Evolutionary conservation across 2,113 vertebrate genomes (phyloP).

Genomic region (Lontra canadensis): DNA sequence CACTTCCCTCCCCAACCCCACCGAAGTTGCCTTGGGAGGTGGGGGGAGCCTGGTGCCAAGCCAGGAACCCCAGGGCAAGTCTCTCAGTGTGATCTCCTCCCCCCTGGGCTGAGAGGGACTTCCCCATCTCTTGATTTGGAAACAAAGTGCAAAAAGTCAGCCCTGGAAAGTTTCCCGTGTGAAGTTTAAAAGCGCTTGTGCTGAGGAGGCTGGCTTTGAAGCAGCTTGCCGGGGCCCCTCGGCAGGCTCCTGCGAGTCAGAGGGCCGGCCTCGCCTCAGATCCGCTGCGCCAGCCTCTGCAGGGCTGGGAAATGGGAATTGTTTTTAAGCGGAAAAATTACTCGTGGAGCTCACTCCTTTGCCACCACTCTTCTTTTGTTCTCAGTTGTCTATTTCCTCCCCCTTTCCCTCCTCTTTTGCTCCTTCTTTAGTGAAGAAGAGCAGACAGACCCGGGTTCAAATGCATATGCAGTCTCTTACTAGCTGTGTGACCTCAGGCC

Average conservation of each 20-base stretch:
- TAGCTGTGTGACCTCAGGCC: slow-evolving; percentile 29
- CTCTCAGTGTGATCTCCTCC: slow-evolving; percentile 70
- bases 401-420: slow-evolving; percentile 32
- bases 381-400: slow-evolving; percentile 47
- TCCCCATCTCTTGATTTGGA: slow-evolving; percentile 85
- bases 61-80: slow-evolving; percentile 77
- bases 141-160: slow-evolving; percentile 84
- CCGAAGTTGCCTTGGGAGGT: slow-evolving; percentile 55
- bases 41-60: slow-evolving; percentile 9
- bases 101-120: slow-evolving; percentile 81
- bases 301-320: slow-evolving; percentile 78
- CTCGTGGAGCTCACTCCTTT: slow-evolving; percentile 60
- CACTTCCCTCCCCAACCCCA: background rate
- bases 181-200: slow-evolving; percentile 86
- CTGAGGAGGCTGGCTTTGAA: slow-evolving; percentile 87
- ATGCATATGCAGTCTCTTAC: background rate
- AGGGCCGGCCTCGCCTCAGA: slow-evolving; percentile 79
- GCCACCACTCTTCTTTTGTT: slow-evolving; percentile 60
- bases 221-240: slow-evolving; percentile 79
- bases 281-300: slow-evolving; percentile 68
- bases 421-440: slow-evolving; percentile 52
- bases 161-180: slow-evolving; percentile 86
- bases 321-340: slow-evolving; percentile 78
- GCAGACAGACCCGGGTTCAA: slow-evolving; percentile 44
- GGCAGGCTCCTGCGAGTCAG: slow-evolving; percentile 84